Evolutionary conservation across 2,888 invertebrate genomes (phyloP), one percentile per base, ranked within the genome.

Genomic region (Podabrus alpinus): DNA sequence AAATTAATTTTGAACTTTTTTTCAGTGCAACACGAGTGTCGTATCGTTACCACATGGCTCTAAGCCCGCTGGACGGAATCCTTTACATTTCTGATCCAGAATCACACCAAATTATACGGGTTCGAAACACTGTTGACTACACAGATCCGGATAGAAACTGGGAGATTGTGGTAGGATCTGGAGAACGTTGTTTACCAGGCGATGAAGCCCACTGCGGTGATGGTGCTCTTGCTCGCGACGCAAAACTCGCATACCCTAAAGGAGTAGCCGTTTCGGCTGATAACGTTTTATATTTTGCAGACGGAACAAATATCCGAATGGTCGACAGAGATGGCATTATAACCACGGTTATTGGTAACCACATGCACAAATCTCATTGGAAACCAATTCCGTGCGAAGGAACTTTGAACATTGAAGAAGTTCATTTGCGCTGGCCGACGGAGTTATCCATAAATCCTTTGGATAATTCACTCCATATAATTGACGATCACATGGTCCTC

Each of bases 161-260:
- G 94, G 97, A 98, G 86, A 94, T 96, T 0, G 94, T 97, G 9
- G 98, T 98, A 0, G 98, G 98, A 0, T 97, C 96, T 1, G 98
- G 98, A 0, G 96, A 97, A 86, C 91, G 97, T 80, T 98, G 98
- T 86, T 88, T 97, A 3, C 97, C 97, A 0, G 96, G 97, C 2
- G 97, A 97, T 85, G 96, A 96, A 85, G 96, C 96, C 0, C 95
- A 96, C 82, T 99, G 99, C 86, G 99, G 99, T 0, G 99, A 99
- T 85, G 97, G 97, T 1, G 97, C 96, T 0, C 87, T 95, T 66
- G 98, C 98, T 0, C 91, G 95, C 72, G 95, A 97, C 84, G 98
- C 99, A 0, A 97, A 97, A 86, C 90, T 99, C 9, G 96, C 97
- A 0, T 97, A 97, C 86, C 97, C 98, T 0, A 99, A 99, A 89